Conservation (phyloP, 2,113 vertebrate species). For the Eubucco bourcierii region DNA sequence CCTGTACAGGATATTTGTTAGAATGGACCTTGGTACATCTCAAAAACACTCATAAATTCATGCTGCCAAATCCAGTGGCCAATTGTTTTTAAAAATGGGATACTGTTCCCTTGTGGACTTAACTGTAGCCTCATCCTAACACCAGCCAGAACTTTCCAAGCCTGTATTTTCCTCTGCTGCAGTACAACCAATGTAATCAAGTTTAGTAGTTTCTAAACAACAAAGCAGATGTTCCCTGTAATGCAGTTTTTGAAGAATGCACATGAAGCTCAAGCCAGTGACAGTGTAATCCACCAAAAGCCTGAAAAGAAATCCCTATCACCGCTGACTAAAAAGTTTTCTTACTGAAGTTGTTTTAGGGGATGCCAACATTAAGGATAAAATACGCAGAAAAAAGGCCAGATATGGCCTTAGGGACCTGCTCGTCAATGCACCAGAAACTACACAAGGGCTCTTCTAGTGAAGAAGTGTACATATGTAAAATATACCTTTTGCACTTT, state of each 20-base stretch:
- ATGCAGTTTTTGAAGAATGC: slow-evolving; percentile 60
- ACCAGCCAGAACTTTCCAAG: slow-evolving; percentile 8
- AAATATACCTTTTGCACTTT: slow-evolving; percentile 46
- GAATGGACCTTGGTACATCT: not conserved
- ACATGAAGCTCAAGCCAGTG: slow-evolving; percentile 33
- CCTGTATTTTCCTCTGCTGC: slow-evolving; percentile 21
- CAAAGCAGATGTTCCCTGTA: slow-evolving; percentile 65
- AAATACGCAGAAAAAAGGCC: slow-evolving; percentile 58
- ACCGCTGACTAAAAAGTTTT: slow-evolving; percentile 57
- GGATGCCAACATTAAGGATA: slow-evolving; percentile 47
- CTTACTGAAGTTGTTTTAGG: slow-evolving; percentile 63
- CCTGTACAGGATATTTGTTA: not conserved
- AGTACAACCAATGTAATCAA: slow-evolving; percentile 3
- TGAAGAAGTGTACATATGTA: not conserved
- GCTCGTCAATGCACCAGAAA: slow-evolving; percentile 26
- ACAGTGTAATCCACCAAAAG: slow-evolving; percentile 59
- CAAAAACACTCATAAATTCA: not conserved
- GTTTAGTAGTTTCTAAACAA: slow-evolving; percentile 61
- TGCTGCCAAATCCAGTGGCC: slow-evolving; percentile 4
- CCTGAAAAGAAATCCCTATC: slow-evolving; percentile 35
- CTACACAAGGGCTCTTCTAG: not conserved
- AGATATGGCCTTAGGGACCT: slow-evolving; percentile 18
- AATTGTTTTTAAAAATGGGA: slow-evolving; percentile 40
- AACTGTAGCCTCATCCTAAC: slow-evolving; percentile 23
- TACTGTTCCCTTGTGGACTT: slow-evolving; percentile 11